Base-by-base conservation (phyloP, 2,113 vertebrate genomes). In the Motacilla alba region DNA sequence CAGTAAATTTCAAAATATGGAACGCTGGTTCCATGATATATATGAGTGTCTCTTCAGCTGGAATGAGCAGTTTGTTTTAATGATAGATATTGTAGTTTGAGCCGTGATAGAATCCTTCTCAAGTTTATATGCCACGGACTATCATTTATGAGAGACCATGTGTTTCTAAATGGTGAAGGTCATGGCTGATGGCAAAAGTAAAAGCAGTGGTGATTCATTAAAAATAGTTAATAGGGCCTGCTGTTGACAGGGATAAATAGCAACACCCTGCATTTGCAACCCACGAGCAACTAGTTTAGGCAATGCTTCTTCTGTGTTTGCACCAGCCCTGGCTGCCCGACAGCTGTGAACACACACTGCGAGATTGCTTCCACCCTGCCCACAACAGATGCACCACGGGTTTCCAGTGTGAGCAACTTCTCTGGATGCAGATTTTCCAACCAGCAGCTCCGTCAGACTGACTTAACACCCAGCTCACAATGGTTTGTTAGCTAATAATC, bases 1-100 rank as follows among this genome's bases (percentile, higher is more conserved):
- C 97, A 97, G 97, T 98, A 98, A 98, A 98, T 98, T 98, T 98
- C 97, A 94, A 96, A 98, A 97, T 97, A 98, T 94, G 97, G 98
- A 98, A 97, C 97, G 92, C 97, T 98, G 96, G 97, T 96, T 97
- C 96, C 19, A 73, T 98, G 98, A 98, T 98, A 98, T 98, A 98
- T 98, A 96, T 52, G 96, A 97, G 95, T 98, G 98, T 98, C 98
- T 98, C 93, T 98, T 96, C 94, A 95, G 97, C 97, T 97, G 93
- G 98, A 98, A 98, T 96, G 93, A 98, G 97, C 98, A 97, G 98
- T 98, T 98, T 98, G 98, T 98, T 98, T 98, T 95, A 96, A 97
- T 98, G 98, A 98, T 98, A 98, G 98, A 98, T 98, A 98, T 83
- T 97, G 98, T 97, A 97, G 98, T 97, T 97, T 96, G 97, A 97